Evolutionary conservation across 1,140 invertebrate species (phyloP).

Genomic region (Araneus ventricosus): DNA sequence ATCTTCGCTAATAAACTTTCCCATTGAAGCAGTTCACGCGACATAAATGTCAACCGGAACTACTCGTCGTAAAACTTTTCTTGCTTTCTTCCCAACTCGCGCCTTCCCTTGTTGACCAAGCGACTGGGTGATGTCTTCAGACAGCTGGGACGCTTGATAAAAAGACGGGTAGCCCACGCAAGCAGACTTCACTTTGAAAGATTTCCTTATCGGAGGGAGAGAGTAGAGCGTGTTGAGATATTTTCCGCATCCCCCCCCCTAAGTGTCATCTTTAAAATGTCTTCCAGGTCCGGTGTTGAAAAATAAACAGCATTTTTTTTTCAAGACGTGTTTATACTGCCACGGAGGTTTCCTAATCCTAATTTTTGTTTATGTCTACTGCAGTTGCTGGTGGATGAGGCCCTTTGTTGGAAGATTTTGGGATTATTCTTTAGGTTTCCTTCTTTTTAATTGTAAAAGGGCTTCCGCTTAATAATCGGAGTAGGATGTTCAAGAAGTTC

Average conservation of each 20-base stretch:
- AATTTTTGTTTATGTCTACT: not conserved
- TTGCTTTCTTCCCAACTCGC: not conserved
- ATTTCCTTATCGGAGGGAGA: not conserved
- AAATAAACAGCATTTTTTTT: slow-evolving; percentile 12
- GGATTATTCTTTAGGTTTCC: too few species aligned
- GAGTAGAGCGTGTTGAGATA: not conserved
- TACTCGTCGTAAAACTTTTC: not conserved
- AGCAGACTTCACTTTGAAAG: not conserved
- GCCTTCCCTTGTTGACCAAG: not conserved
- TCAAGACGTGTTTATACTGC: not conserved
- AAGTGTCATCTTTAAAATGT: slow-evolving; percentile 31
- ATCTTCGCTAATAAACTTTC: not conserved
- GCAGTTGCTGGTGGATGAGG: not conserved
- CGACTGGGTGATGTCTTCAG: not conserved
- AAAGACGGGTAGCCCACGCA: not conserved
- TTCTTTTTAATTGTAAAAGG: too few species aligned
- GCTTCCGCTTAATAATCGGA: too few species aligned
- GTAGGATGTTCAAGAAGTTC: too few species aligned
- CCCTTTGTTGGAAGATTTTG: too few species aligned
- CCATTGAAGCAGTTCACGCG: not conserved
- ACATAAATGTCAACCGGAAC: slow-evolving; percentile 29
- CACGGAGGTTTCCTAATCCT: not conserved
- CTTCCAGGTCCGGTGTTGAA: slow-evolving; percentile 5
- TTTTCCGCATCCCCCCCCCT: not conserved
- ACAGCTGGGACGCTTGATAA: slow-evolving; percentile 10